Percentiles rank a stretch among this genome's conserved stretches.
phyloP scores from a whole-genome alignment of 2,888 invertebrate species.

The Hydraecia micacea region DNA sequence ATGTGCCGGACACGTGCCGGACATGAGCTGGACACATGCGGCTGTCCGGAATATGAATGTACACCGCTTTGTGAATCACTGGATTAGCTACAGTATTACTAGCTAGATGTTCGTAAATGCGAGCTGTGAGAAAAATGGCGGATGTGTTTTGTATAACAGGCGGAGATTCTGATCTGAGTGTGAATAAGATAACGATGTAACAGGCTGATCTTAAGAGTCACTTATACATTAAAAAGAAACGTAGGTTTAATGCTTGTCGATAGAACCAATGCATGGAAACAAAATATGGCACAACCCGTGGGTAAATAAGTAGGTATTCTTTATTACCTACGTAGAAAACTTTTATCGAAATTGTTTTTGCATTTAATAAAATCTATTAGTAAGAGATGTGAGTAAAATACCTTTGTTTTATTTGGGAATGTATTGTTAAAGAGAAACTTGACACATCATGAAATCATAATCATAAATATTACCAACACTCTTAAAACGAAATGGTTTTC shows the following conservation, averaged over 20 bases:
- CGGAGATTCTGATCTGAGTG: not conserved
- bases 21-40: slow-evolving; percentile 59
- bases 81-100: slow-evolving; percentile 47
- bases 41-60: slow-evolving; percentile 57
- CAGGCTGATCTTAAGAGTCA: not conserved
- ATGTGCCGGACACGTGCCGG: slow-evolving; percentile 44
- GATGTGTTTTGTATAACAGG: not conserved
- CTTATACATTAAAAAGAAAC: not conserved
- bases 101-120: slow-evolving; percentile 4
- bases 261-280: not conserved
- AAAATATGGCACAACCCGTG: not conserved
- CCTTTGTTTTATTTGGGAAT: not conserved
- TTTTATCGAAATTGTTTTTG: not conserved
- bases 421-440: not conserved
- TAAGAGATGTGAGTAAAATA: not conserved
- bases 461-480: not conserved
- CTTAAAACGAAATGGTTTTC: not conserved
- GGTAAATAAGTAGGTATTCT: not conserved
- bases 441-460: not conserved
- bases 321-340: not conserved
- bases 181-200: not conserved
- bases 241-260: not conserved
- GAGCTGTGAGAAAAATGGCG: not conserved
- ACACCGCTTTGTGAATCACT: slow-evolving; percentile 60
- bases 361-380: not conserved